Base-by-base conservation (phyloP, 2,888 invertebrate genomes). In the Acrobeloides nanus region DNA sequence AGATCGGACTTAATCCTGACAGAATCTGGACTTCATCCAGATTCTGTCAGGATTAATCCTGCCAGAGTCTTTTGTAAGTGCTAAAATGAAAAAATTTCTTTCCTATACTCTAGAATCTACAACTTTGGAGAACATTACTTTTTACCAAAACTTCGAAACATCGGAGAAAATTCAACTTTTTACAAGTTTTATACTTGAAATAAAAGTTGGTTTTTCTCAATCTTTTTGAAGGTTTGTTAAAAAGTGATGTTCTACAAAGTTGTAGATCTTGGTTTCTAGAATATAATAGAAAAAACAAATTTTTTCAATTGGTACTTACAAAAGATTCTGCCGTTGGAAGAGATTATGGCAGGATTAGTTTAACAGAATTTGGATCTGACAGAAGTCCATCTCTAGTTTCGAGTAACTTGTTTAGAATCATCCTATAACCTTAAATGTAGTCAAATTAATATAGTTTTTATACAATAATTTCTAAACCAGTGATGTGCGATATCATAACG, bases 251-350 rank as follows among this genome's bases (percentile, higher is more conserved):
- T 24, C 8, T 21, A 6, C n/a, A 20, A 20, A 34, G 12, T 23
- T 46, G 31, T 31, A 57, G 57, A 51, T 25, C 43, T 47, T n/a
- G n/a, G n/a, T n/a, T n/a, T n/a, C n/a, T n/a, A n/a, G 12, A 51
- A 59, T 33, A 41, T 58, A 27, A 51, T 74, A 38, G 72, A 74
- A 35, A 50, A 53, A 2, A 73, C 42, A 73, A 73, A 48, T 73
- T 74, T 66, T 51, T 73, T 17, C 63, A 66, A 39, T 61, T 61
- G 29, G 73, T 70, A 37, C 60, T 61, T 49, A 64, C 34, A 45
- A 40, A 24, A n/a, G 1, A 23, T 17, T 15, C 5, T 18, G 21
- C 37, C 12, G 15, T n/a, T n/a, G n/a, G n/a, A n/a, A n/a, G n/a
- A n/a, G n/a, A n/a, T n/a, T n/a, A n/a, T n/a, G n/a, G n/a, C n/a